Evolutionary conservation across 1,140 invertebrate species (phyloP).

Genomic region (Heliconius melpomene): DNA sequence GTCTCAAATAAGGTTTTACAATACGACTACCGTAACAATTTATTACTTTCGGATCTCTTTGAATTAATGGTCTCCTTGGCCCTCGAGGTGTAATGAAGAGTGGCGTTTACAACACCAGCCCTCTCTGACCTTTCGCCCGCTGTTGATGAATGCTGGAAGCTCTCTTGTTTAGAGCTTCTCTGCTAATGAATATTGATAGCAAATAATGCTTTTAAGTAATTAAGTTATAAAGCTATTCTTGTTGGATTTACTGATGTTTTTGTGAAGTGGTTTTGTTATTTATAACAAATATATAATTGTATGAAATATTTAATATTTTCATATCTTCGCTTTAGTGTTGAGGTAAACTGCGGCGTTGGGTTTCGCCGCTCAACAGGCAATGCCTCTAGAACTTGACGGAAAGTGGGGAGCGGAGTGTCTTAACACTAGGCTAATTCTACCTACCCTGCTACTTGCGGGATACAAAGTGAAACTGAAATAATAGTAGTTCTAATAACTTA

Average conservation of each 20-base stretch:
- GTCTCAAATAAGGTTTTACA: slow-evolving; percentile 29
- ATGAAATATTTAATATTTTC: no score
- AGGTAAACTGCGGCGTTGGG: no score
- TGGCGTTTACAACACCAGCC: slow-evolving; percentile 51
- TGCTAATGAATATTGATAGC: slow-evolving; percentile 29
- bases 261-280: not conserved
- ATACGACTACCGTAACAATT: slow-evolving; percentile 22
- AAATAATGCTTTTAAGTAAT: not conserved
- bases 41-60: slow-evolving; percentile 17
- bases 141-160: slow-evolving; percentile 1
- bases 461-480: no score
- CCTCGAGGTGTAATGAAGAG: slow-evolving; percentile 49
- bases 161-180: not conserved
- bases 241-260: not conserved
- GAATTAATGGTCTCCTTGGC: slow-evolving; percentile 25
- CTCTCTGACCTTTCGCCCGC: slow-evolving; percentile 20
- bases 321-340: no score
- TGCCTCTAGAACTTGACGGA: no score
- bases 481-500: no score
- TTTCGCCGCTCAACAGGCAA: no score
- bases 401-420: no score
- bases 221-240: not conserved
- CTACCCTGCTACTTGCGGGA: no score
- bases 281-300: no score
- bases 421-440: no score